Base-by-base conservation (phyloP, 2,113 vertebrate genomes). In the Myotis lucifugus region DNA sequence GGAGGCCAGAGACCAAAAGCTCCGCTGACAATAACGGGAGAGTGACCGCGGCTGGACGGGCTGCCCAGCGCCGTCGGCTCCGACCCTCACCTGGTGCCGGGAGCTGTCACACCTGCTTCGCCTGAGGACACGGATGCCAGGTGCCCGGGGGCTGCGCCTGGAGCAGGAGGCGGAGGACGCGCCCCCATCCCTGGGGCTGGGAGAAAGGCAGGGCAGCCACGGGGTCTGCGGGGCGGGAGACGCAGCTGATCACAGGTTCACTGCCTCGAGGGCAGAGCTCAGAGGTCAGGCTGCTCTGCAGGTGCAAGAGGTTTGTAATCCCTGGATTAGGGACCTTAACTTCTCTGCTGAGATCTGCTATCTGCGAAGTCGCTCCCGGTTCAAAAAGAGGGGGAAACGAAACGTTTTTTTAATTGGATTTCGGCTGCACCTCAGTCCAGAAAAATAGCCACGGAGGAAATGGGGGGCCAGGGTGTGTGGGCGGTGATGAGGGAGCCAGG, bases 321-420 rank as follows among this genome's bases (percentile, higher is more conserved):
- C 98, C 98, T 97, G 98, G 98, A 98, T 98, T 98, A 98, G 97
- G 98, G 98, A 98, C 98, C 97, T 97, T 98, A 98, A 98, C 98
- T 98, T 98, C 98, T 98, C 97, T 98, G 97, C 97, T 96, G 97
- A 98, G 98, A 98, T 98, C 94, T 74, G 95, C 97, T 97, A 97
- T 94, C 96, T 96, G 97, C 77, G 91, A 97, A 97, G 97, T 64
- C 88, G 90, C 83, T 95, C 40, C 85, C 96, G 7, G 7, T 95
- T 96, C 97, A 96, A 95, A 98, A 98, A 84, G n/a, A n/a, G 50
- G 89, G 70, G 54, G 25, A 8, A 10, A n/a, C 37, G 3, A 69
- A 52, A 87, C 96, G 95, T 84, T 87, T 42, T n/a, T 98, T 98
- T 97, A 98, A 98, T 98, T 98, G 96, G 96, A 94, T 97, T 98